These are phyloP conservation scores for Cinara cedri DNA, from an alignment of 2,888 invertebrate genomes.

Conservation along the genomic window DNA sequence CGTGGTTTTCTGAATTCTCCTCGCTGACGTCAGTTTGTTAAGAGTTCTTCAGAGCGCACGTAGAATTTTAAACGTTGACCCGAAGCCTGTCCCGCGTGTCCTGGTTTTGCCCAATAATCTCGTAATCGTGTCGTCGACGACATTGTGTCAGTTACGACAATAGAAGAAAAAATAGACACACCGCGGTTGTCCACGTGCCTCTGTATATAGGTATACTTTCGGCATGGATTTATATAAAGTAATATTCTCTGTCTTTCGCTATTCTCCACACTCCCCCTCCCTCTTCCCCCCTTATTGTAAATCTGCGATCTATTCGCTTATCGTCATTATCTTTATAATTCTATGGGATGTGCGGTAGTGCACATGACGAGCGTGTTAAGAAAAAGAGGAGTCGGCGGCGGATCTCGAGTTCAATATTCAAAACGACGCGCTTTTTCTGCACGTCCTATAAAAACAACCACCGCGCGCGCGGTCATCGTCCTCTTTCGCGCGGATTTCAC, in stretches of 20 bases:
- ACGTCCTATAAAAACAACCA: background rate
- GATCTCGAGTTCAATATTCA: conserved; percentile 31
- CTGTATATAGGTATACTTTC: background rate
- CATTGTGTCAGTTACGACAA: background rate
- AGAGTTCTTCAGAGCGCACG: no score
- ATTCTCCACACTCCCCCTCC: background rate
- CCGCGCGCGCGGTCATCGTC: conserved; percentile 49
- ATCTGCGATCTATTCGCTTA: background rate
- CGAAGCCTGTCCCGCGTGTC: background rate
- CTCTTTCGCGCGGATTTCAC: conserved; percentile 38
- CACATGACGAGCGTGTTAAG: conserved; percentile 20
- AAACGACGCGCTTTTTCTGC: conserved; percentile 38
- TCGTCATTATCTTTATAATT: conserved; percentile 22
- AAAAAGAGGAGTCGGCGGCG: background rate
- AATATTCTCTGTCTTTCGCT: background rate
- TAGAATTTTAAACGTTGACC: conserved; percentile 12
- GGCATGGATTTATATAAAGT: background rate
- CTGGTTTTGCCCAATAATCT: conserved; percentile 24
- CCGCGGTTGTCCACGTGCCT: conserved; percentile 18
- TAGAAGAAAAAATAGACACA: conserved; percentile 3
- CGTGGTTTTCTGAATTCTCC: no score
- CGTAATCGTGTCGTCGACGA: conserved; percentile 4
- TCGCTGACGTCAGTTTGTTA: no score
- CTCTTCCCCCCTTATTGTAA: no score
- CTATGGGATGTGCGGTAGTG: conserved; percentile 2